Base-by-base conservation (phyloP, 2,888 invertebrate species). In the Gymnosoma rotundatum region DNA sequence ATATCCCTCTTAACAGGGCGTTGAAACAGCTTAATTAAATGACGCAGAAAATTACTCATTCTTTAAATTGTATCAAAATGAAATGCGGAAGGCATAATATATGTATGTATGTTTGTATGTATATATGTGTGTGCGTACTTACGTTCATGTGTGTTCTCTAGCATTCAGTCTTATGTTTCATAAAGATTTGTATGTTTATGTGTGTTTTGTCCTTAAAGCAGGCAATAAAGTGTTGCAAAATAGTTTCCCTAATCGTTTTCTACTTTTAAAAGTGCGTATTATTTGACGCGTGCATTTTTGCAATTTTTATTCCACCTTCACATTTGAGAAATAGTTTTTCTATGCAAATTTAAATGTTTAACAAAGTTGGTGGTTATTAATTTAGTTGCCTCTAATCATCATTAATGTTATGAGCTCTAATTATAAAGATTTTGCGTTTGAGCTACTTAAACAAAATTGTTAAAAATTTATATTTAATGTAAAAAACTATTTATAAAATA, bases 11-110 rank as follows among this genome's bases (percentile, higher is more conserved):
- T 83, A 79, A 67, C 63, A 74, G 67, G 75, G 83, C 86, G 86
- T 81, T 87, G 87, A 90, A 88, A 88, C 89, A 88, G 90, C 91
- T 91, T 91, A 91, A 91, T 92, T 91, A 91, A 91, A 92, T 92
- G 91, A 90, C 88, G 91, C 90, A 90, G 89, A 91, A 87, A 86
- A 87, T 87, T 85, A 83, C 83, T 70, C 83, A 70, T 45, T 50
- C 58, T n/a, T 21, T 63, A 67, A 61, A 56, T 54, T 69, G 18
- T 48, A 10, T 10, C 7, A 32, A 69, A 72, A 72, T 74, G 50
- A 73, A 73, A 66, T 66, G 38, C 20, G 42, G 42, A 50, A 72
- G 72, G 54, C 38, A 58, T 20, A 64, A n/a, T 9, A 45, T 4
- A 50, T 8, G 14, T 16, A 1, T 52, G 14, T n/a, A 18, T 52